Percentiles rank a stretch among this genome's conserved stretches.
Evolutionary conservation across 2,797 vertebrate genomes (phyloP).

Genomic region (Melanotaenia pygmaea): DNA sequence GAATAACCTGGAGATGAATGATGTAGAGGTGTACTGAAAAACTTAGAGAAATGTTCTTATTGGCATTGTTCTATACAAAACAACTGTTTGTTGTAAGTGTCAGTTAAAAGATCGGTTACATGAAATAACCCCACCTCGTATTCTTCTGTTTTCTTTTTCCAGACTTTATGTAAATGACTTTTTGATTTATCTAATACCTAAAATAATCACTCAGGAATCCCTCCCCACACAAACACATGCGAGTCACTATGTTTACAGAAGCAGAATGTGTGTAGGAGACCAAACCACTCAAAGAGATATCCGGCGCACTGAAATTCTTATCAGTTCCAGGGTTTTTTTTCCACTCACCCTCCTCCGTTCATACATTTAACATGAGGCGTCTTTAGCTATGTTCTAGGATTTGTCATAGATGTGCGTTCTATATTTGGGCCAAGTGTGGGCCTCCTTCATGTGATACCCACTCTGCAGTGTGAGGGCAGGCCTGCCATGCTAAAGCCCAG

Average conservation of each 20-base stretch:
- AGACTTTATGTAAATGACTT: slow-evolving; percentile 19
- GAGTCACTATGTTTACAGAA: slow-evolving; percentile 47
- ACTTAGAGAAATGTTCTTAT: background rate
- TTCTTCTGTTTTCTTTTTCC: too few species aligned
- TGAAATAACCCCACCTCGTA: slow-evolving; percentile 1
- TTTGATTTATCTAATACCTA: slow-evolving; percentile 46
- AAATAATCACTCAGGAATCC: slow-evolving; percentile 65
- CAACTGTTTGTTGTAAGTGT: too few species aligned
- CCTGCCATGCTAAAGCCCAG: slow-evolving; percentile 2
- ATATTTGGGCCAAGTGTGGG: slow-evolving; percentile 51
- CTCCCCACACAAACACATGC: slow-evolving; percentile 53
- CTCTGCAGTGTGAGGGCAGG: slow-evolving; percentile 17
- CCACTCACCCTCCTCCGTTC: slow-evolving; percentile 61
- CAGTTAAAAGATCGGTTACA: slow-evolving; percentile 26
- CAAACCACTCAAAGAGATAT: slow-evolving; percentile 66
- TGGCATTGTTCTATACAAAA: background rate
- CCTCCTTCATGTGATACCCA: slow-evolving; percentile 49
- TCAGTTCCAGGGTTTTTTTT: slow-evolving; percentile 34
- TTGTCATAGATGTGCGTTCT: slow-evolving; percentile 55
- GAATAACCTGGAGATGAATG: background rate
- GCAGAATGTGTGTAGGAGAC: slow-evolving; percentile 71
- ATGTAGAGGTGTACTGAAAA: background rate
- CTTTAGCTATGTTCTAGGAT: slow-evolving; percentile 44
- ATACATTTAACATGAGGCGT: slow-evolving; percentile 61
- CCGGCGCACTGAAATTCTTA: slow-evolving; percentile 53